Percentiles rank a stretch among this genome's conserved stretches.
Evolutionary conservation across 1,140 invertebrate genomes (phyloP).

Genomic region (Planococcus citri): DNA sequence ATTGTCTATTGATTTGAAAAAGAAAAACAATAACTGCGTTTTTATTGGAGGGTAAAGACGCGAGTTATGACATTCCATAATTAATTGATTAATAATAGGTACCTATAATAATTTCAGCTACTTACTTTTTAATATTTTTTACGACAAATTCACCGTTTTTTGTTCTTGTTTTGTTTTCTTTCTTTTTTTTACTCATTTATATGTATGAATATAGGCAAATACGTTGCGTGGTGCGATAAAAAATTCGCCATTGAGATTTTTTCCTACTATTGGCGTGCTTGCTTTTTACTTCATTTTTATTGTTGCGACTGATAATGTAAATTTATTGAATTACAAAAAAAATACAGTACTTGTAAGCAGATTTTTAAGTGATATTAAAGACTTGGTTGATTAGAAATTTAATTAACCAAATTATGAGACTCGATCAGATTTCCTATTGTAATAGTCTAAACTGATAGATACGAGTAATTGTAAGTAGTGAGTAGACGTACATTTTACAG

Average conservation of each 20-base stretch:
- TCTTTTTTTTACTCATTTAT: not conserved
- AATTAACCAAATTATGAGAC: not conserved
- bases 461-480: too few relatives aligned
- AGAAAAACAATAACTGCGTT: too few relatives aligned
- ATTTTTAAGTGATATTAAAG: not conserved
- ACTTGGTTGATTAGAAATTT: not conserved
- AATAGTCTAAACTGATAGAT: too few relatives aligned
- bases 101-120: too few relatives aligned
- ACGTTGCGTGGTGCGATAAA: not conserved
- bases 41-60: too few relatives aligned
- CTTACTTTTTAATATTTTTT: not conserved
- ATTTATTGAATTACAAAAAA: not conserved
- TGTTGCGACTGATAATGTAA: not conserved
- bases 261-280: not conserved
- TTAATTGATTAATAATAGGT: too few relatives aligned
- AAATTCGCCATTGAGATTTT: not conserved
- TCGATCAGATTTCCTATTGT: too few relatives aligned
- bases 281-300: not conserved
- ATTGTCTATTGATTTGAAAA: too few relatives aligned
- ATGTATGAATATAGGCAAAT: not conserved
- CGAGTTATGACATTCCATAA: too few relatives aligned
- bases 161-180: too few relatives aligned
- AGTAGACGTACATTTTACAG: too few relatives aligned
- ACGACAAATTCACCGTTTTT: too few relatives aligned
- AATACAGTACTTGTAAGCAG: not conserved